Evolutionary conservation across 2,113 vertebrate genomes (phyloP).

Genomic region (Anhinga rufa): DNA sequence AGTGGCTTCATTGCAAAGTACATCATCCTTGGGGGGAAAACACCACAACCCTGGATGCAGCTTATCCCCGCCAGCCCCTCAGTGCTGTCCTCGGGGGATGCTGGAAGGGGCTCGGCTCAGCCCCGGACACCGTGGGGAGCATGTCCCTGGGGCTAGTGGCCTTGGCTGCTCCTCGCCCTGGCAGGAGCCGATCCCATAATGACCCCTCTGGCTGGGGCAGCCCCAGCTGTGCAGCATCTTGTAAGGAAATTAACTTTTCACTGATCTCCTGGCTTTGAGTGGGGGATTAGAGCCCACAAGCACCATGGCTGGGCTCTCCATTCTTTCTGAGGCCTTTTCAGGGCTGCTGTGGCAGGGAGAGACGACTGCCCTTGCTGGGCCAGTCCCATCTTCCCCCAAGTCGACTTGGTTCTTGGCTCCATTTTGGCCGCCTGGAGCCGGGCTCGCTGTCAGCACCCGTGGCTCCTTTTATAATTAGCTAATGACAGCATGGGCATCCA

Average conservation of each 20-base stretch:
- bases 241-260: constrained; percentile 56
- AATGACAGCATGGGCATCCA: fast-evolving
- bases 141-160: neutral
- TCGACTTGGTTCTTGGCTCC: neutral
- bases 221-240: constrained; percentile 36
- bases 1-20: neutral
- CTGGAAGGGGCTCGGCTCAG: neutral
- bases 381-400: neutral
- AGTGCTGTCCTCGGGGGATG: neutral
- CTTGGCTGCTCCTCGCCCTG: fast-evolving
- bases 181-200: neutral
- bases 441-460: fast-evolving
- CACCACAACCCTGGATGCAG: neutral
- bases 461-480: neutral
- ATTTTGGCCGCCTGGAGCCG: neutral
- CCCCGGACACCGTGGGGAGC: neutral
- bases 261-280: neutral
- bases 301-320: fast-evolving
- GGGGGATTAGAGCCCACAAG: neutral
- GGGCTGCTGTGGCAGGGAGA: neutral
- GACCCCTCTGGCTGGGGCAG: neutral
- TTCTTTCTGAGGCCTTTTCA: neutral
- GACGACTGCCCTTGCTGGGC: neutral
- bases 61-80: neutral
- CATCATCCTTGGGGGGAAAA: neutral